Base-by-base conservation (phyloP, 2,113 vertebrate species). In the Buteo buteo region DNA sequence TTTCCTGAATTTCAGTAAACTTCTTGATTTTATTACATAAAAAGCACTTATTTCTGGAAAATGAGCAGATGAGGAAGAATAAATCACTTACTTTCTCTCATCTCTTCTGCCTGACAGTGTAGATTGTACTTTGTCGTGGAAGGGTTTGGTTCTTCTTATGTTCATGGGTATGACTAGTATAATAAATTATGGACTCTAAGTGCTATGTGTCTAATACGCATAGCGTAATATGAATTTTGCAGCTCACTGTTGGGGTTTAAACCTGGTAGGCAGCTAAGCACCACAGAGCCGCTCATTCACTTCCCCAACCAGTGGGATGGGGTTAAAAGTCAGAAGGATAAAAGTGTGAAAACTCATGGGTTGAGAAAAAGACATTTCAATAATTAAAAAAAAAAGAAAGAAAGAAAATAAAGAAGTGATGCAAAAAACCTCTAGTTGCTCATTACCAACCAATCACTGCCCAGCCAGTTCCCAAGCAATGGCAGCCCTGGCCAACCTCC, bases 221-320 rank as follows among this genome's bases (percentile, higher is more conserved):
- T 7, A 28, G 10, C 3, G 10, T 19, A 14, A 50, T 59, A 47
- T 49, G 32, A 78, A n/a, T 50, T 87, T 83, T 70, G 38, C 38
- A 64, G 42, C 10, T 34, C 25, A 15, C 6, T 65, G 13, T 49
- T 82, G 50, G 47, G 13, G 12, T 64, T 82, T 58, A 64, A 74
- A n/a, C 10, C 11, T 9, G 16, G 16, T 74, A 80, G 32, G 19
- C 24, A 74, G 59, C 31, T 66, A 67, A 80, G 61, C 54, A 84
- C 26, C 38, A 59, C 6, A 54, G 34, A 61, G 12, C 32, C 0
- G 0, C 65, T 67, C 1, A 1, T 20, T 80, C 40, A 66, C 5
- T 66, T 12, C 22, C 8, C 45, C 11, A 31, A 13, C 16, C 61
- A 32, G 38, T 42, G n/a, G 22, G 36, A 69, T 69, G 36, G 9